Evolutionary conservation across 1,140 invertebrate genomes (phyloP).

Genomic region (Drosophila cardini): DNA sequence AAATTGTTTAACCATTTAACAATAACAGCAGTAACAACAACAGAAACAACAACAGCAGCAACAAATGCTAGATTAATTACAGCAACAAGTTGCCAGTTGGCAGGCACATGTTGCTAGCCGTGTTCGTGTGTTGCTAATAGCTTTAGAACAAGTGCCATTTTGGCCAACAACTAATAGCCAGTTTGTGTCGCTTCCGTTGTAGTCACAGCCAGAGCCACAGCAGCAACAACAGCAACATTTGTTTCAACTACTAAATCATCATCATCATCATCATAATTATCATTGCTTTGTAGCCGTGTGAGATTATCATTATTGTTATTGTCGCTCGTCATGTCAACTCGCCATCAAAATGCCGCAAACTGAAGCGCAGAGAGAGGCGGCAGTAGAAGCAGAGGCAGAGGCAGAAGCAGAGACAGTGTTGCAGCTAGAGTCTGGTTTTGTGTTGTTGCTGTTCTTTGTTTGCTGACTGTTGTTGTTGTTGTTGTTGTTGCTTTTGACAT

Average conservation of each 20-base stretch:
- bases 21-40: constrained; percentile 8
- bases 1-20: constrained; percentile 76
- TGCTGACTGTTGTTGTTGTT: constrained; percentile 41
- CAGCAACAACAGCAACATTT: constrained; percentile 15
- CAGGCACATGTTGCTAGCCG: constrained; percentile 49
- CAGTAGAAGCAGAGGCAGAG: constrained; percentile 10
- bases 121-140: constrained; percentile 78
- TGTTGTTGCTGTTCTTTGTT: constrained; percentile 25
- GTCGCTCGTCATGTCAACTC: constrained; percentile 83
- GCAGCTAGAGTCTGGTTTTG: constrained; percentile 6
- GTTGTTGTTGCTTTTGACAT: constrained; percentile 47
- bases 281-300: constrained; percentile 53
- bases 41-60: constrained; percentile 40
- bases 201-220: constrained; percentile 21
- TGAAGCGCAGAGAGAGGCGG: constrained; percentile 15
- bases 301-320: constrained; percentile 84
- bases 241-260: constrained; percentile 33
- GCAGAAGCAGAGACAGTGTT: no score
- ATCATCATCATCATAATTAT: constrained; percentile 46
- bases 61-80: constrained; percentile 70
- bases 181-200: constrained; percentile 82
- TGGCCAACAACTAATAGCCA: constrained; percentile 81
- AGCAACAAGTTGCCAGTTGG: constrained; percentile 71
- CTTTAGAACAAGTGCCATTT: constrained; percentile 82
- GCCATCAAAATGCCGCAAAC: constrained; percentile 74